These are phyloP conservation scores for Myotis yumanensis DNA, from an alignment of 2,113 vertebrate genomes.

Conservation along the genomic window DNA sequence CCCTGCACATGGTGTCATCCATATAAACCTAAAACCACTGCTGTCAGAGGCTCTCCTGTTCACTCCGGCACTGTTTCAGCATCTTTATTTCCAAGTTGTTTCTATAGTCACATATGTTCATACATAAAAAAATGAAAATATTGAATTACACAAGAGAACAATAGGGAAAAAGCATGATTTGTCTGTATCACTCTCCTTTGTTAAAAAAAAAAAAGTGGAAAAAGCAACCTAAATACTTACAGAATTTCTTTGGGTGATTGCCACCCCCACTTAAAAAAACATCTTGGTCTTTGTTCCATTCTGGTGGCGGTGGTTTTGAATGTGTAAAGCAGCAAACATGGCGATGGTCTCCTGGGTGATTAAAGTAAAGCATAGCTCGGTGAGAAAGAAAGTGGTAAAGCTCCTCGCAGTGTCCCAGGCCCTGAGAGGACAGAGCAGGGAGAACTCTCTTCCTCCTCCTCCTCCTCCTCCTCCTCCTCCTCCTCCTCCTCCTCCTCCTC, in stretches of 20 bases:
- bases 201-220: not conserved
- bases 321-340: too few relatives aligned
- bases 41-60: not conserved
- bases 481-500: not conserved
- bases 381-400: not conserved
- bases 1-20: not conserved
- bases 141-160: slow-evolving; percentile 15
- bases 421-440: not conserved
- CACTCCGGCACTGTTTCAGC: not conserved
- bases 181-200: not conserved
- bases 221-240: too few relatives aligned
- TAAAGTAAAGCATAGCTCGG: too few relatives aligned
- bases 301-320: too few relatives aligned
- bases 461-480: not conserved
- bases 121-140: not conserved
- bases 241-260: too few relatives aligned
- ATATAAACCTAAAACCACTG: not conserved
- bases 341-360: too few relatives aligned
- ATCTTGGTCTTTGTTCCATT: too few relatives aligned
- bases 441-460: not conserved
- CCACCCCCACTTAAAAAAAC: too few relatives aligned
- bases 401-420: slow-evolving; percentile 28
- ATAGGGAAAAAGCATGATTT: not conserved
- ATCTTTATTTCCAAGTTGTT: not conserved
- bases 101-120: not conserved